Evolutionary conservation across 2,888 invertebrate genomes (phyloP).

Genomic region (Acanthococcus lagerstroemiae): DNA sequence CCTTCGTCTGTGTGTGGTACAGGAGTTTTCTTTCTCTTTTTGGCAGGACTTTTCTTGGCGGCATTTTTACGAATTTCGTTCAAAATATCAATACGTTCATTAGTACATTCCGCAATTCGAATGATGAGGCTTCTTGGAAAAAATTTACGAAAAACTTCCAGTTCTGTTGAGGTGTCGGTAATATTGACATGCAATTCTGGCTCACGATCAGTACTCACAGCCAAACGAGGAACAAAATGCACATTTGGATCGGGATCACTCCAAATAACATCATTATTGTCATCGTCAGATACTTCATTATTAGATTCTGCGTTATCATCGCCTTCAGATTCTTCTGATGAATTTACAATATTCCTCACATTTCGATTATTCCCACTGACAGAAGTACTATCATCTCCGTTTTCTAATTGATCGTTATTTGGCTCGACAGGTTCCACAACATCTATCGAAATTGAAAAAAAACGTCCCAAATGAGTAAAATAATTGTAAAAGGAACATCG

Average conservation of each 20-base stretch:
- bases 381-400: too few species aligned
- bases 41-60: background rate
- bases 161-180: background rate
- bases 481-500: too few species aligned
- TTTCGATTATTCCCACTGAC: too few species aligned
- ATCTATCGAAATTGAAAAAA: too few species aligned
- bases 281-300: background rate
- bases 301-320: too few species aligned
- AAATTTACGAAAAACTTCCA: background rate
- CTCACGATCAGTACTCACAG: background rate
- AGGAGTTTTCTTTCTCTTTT: background rate
- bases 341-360: too few species aligned
- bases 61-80: background rate
- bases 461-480: too few species aligned
- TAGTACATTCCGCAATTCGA: background rate
- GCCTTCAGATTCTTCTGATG: too few species aligned
- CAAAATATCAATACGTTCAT: background rate
- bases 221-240: background rate
- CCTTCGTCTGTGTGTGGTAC: background rate
- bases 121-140: background rate
- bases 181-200: background rate
- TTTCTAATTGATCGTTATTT: too few species aligned
- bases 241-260: background rate
- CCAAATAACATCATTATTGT: background rate
- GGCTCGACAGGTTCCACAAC: too few species aligned